Conservation (phyloP, 2,888 invertebrate genomes). For the Ptilodon capucinus region DNA sequence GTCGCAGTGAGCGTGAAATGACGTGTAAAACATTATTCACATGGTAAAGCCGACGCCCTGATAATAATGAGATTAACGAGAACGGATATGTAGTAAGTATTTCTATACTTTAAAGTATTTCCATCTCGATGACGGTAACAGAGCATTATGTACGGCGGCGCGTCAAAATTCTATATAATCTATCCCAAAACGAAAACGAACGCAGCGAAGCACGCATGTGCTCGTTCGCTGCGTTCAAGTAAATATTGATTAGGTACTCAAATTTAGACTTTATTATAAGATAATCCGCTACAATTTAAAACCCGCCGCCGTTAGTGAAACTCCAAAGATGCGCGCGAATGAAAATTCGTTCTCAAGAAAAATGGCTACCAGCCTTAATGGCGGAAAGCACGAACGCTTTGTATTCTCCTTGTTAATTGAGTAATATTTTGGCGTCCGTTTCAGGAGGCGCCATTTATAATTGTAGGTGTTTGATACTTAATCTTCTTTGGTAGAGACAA, state of each 20-base stretch:
- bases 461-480: slow-evolving; percentile 4
- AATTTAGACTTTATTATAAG: no score
- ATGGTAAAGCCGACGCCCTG: no score
- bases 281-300: background rate
- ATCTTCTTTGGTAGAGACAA: background rate
- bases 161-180: no score
- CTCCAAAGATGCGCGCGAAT: slow-evolving; percentile 5
- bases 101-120: no score
- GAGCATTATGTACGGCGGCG: no score
- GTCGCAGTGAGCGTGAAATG: slow-evolving; percentile 6
- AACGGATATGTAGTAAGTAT: no score
- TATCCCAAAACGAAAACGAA: no score
- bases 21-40: background rate
- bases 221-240: no score
- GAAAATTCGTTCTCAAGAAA: slow-evolving; percentile 34
- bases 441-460: background rate
- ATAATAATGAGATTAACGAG: no score
- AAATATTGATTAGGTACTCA: no score
- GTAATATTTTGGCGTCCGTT: slow-evolving; percentile 2
- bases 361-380: slow-evolving; percentile 30
- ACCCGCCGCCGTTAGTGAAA: slow-evolving; percentile 2
- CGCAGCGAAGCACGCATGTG: no score
- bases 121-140: no score
- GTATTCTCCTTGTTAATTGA: slow-evolving; percentile 1
- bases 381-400: slow-evolving; percentile 22